phyloP scores from a whole-genome alignment of 2,797 vertebrate species.

The Oreochromis grahami region DNA sequence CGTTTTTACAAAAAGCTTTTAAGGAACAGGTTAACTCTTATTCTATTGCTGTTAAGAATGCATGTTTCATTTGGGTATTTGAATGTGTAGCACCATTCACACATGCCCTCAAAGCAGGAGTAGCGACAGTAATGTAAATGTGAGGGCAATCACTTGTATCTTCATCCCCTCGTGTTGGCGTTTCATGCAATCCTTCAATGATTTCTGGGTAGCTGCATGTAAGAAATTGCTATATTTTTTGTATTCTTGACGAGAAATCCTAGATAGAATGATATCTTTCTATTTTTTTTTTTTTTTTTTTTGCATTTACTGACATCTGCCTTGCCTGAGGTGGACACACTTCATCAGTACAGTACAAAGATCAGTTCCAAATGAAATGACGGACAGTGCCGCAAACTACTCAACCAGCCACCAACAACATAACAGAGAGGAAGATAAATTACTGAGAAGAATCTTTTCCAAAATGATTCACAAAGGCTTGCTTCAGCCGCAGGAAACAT shows the following conservation, averaged over 20 bases:
- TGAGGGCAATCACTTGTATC: slow-evolving; percentile 28
- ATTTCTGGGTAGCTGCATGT: slow-evolving; percentile 53
- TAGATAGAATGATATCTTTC: slow-evolving; percentile 35
- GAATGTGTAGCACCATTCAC: slow-evolving; percentile 76
- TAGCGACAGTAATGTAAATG: slow-evolving; percentile 15
- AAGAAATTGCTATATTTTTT: slow-evolving; percentile 22
- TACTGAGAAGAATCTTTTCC: neutral
- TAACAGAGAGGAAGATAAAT: slow-evolving; percentile 13
- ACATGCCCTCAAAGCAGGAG: slow-evolving; percentile 33
- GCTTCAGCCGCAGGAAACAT: slow-evolving; percentile 19
- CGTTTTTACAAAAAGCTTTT: slow-evolving; percentile 54
- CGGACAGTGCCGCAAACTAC: slow-evolving; percentile 20
- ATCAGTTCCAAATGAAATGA: slow-evolving; percentile 52
- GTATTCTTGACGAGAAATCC: slow-evolving; percentile 29
- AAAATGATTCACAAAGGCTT: slow-evolving; percentile 9
- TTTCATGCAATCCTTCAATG: slow-evolving; percentile 30
- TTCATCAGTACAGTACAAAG: slow-evolving; percentile 66
- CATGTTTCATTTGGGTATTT: slow-evolving; percentile 58
- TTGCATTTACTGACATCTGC: slow-evolving; percentile 37
- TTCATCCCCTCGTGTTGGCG: slow-evolving; percentile 18
- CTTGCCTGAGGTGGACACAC: slow-evolving; percentile 45
- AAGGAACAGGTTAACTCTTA: slow-evolving; percentile 58
- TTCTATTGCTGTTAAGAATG: slow-evolving; percentile 76
- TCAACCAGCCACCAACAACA: slow-evolving; percentile 29
- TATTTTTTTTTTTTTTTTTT: slow-evolving; percentile 24